phyloP scores from a whole-genome alignment of 2,888 invertebrate species.

The Rhopalosiphum nymphaeae region DNA sequence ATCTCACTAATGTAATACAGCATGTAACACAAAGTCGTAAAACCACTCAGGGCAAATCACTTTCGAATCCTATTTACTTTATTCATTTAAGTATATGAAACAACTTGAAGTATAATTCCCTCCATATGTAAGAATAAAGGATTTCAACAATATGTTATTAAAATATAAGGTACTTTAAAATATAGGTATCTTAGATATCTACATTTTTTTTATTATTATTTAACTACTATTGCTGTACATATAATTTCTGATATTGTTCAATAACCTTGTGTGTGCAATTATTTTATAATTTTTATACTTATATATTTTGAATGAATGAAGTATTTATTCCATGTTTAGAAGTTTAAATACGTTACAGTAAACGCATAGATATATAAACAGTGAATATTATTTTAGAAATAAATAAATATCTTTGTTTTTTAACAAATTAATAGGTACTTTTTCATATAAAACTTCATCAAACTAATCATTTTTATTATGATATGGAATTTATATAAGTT shows the following conservation, averaged over 20 bases:
- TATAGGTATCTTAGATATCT: neutral
- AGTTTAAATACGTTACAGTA: neutral
- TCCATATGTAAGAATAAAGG: neutral
- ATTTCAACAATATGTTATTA: neutral
- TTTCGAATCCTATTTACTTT: conserved; percentile 58
- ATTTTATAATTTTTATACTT: neutral
- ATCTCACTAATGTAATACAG: conserved; percentile 55
- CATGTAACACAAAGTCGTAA: conserved; percentile 56
- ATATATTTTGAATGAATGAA: neutral
- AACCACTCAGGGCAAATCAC: conserved; percentile 55
- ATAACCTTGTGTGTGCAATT: neutral
- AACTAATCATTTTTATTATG: neutral
- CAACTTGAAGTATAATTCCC: conserved; percentile 31
- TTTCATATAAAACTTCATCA: neutral
- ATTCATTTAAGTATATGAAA: conserved; percentile 36
- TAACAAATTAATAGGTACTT: neutral
- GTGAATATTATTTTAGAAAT: neutral
- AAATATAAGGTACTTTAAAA: neutral
- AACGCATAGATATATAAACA: neutral
- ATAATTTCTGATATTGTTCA: neutral
- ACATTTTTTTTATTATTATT: neutral
- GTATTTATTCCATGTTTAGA: neutral
- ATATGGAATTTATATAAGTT: neutral
- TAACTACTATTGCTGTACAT: neutral
- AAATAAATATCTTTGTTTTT: neutral